Conservation (phyloP, 2,113 vertebrate species). For the Mesembrinibis cayennensis region DNA sequence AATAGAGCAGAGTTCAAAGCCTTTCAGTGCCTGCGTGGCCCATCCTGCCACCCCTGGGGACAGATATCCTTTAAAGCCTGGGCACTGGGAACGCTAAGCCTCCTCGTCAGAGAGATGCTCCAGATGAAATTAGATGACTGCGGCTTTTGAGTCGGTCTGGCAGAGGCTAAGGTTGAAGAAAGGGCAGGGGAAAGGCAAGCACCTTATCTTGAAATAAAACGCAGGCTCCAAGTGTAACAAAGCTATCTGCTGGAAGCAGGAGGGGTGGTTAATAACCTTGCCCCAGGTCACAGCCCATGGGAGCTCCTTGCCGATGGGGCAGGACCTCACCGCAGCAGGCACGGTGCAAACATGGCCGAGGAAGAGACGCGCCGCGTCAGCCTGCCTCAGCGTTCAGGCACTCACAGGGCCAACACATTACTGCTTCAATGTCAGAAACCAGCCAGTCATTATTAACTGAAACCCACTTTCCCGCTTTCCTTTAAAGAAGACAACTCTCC, state of each 20-base stretch:
- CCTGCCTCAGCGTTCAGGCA: background rate
- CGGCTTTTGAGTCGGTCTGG: background rate
- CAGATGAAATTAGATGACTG: background rate
- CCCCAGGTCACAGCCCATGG: background rate
- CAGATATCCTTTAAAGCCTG: background rate
- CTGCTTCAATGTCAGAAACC: background rate
- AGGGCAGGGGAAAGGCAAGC: background rate
- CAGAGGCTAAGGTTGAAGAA: background rate
- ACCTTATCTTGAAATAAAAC: background rate
- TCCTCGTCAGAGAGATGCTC: background rate
- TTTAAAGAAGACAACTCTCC: background rate
- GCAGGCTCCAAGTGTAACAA: background rate
- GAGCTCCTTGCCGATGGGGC: background rate
- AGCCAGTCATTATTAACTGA: background rate
- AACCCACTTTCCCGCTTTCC: background rate
- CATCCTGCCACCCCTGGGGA: background rate
- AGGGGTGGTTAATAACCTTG: background rate
- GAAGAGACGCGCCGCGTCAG: accelerated
- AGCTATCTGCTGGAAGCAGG: background rate
- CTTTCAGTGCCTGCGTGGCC: background rate
- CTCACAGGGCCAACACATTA: accelerated
- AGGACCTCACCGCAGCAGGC: background rate
- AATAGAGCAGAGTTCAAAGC: background rate
- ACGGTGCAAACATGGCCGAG: background rate
- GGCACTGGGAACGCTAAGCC: accelerated